Evolutionary conservation across 2,113 vertebrate species (phyloP).

Genomic region (Sinocyclocheilus maitianheensis): DNA sequence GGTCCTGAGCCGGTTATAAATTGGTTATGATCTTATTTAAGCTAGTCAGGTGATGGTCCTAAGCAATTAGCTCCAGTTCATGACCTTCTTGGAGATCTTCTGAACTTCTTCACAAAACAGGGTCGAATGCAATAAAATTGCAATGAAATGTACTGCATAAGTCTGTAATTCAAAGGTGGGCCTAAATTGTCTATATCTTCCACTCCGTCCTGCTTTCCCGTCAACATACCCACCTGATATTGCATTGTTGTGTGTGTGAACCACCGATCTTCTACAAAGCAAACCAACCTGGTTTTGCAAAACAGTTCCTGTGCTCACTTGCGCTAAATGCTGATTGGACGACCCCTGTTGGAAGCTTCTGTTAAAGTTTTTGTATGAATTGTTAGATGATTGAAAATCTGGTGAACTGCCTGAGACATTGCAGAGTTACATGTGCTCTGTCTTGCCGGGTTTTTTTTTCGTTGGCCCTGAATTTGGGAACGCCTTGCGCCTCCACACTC

Average conservation of each 20-base stretch:
- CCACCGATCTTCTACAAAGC: neutral
- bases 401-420: neutral
- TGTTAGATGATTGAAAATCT: neutral
- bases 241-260: neutral
- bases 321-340: neutral
- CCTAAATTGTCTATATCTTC: neutral
- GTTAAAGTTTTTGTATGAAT: neutral
- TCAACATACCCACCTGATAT: neutral
- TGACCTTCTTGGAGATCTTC: neutral
- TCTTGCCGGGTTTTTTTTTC: neutral
- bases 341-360: neutral
- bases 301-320: neutral
- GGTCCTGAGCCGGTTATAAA: neutral
- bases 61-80: neutral
- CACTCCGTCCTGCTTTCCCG: neutral
- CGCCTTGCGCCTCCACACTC: neutral
- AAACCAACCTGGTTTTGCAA: neutral
- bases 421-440: neutral
- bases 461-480: neutral
- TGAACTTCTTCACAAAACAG: neutral
- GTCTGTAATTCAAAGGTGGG: neutral
- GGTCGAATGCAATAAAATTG: neutral
- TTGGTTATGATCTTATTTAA: neutral
- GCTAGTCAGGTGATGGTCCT: neutral
- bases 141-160: neutral